These are phyloP conservation scores for Forbesichthys papilliferus DNA, from an alignment of 2,113 vertebrate species.

Conservation along the genomic window DNA sequence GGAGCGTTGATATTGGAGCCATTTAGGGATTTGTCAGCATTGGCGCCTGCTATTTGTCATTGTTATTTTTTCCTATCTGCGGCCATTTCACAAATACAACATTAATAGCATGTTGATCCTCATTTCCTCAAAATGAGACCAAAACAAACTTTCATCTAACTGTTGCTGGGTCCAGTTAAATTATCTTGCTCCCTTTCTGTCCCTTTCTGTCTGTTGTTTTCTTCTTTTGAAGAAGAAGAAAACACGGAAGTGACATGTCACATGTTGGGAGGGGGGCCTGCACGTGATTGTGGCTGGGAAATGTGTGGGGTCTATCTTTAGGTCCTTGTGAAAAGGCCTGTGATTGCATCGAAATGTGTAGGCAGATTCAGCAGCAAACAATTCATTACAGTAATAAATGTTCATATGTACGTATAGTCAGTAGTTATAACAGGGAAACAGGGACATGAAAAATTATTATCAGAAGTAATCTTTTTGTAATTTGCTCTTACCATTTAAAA, in stretches of 20 bases:
- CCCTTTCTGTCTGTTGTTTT: conserved; percentile 24
- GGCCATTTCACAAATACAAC: conserved; percentile 44
- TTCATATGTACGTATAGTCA: too few species aligned
- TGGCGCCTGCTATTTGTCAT: conserved; percentile 28
- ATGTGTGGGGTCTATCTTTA: conserved; percentile 65
- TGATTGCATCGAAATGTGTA: conserved; percentile 22
- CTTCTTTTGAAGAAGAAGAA: conserved; percentile 57
- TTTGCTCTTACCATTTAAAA: too few species aligned
- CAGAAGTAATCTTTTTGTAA: too few species aligned
- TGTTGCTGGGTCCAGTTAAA: conserved; percentile 14
- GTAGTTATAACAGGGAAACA: too few species aligned
- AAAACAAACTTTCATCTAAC: conserved; percentile 43
- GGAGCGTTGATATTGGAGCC: conserved; percentile 44
- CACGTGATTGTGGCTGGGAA: conserved; percentile 61
- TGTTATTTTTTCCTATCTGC: conserved; percentile 38
- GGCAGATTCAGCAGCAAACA: not conserved
- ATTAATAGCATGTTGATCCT: conserved; percentile 32
- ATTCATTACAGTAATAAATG: too few species aligned
- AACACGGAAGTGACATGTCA: conserved; percentile 65
- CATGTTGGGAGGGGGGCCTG: conserved; percentile 42
- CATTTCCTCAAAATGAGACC: conserved; percentile 39
- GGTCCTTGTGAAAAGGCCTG: conserved; percentile 73
- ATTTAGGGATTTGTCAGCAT: conserved; percentile 42
- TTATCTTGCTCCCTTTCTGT: conserved; percentile 3
- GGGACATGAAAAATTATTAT: too few species aligned